Base-by-base conservation (phyloP, 2,113 vertebrate species). In the Bostrychus sinensis region DNA sequence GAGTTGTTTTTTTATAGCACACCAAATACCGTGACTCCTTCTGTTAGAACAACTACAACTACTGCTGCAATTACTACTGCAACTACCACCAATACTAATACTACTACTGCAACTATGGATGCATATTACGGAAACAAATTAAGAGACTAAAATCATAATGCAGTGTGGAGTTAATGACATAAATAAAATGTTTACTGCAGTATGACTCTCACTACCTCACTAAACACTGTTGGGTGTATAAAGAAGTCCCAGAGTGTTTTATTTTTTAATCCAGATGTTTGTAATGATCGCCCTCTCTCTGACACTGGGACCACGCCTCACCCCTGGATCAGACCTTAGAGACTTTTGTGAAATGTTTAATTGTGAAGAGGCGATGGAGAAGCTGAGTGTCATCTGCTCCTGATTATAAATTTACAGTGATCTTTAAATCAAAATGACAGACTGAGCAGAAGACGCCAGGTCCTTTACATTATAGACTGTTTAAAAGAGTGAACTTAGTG, bases 271-370 rank as follows among this genome's bases (percentile, higher is more conserved):
- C 46, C 81, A 67, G 69, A 66, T 75, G 74, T 61, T 56, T 26
- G 0, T n/a, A 20, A 7, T 7, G 13, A 56, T 30, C 22, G 67
- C 20, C 5, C 8, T 57, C 50, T 14, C 12, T 1, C 42, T 48
- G 67, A 17, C 56, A 22, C 46, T 7, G 28, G 17, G 62, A 10
- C 46, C 36, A 28, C 48, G 12, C 67, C 11, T 70, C 61, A 66
- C 25, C 8, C 42, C 1, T 42, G 1, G 34, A 50, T 56, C 73
- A 0, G 23, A 53, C 50, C 50, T 34, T 58, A 30, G 60, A 20
- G 25, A 8, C 5, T 19, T 64, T 87, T 83, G 69, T 11, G 4
- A 77, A 78, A 85, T 61, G 7, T 58, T 62, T 76, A 79, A 76
- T 78, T 56, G 14, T 48, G n/a, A n/a, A n/a, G 32, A 34, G 32